phyloP scores from a whole-genome alignment of 2,888 invertebrate species.

The Enchytraeus crypticus region DNA sequence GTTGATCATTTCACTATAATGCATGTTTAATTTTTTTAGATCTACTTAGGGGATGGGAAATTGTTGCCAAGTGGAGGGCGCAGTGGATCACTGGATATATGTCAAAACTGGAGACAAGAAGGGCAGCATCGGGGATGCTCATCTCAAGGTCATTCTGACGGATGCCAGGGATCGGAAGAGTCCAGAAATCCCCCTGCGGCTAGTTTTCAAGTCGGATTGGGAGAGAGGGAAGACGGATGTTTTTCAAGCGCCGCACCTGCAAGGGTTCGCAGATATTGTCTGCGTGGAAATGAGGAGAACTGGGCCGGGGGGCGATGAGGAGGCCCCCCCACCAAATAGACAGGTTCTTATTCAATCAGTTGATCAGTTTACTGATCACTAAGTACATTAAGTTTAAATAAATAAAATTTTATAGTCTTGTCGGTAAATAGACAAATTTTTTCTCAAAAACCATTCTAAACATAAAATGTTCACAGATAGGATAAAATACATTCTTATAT shows the following conservation, averaged over 20 bases:
- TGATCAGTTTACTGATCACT: too few species aligned
- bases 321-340: not conserved
- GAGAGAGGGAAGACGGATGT: constrained; percentile 45
- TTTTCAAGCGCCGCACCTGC: constrained; percentile 31
- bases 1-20: not conserved
- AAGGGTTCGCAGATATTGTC: constrained; percentile 27
- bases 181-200: constrained; percentile 40
- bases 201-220: constrained; percentile 40
- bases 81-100: constrained; percentile 36
- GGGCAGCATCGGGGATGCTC: constrained; percentile 48
- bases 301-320: constrained; percentile 30
- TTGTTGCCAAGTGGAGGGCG: constrained; percentile 29
- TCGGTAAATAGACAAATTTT: too few species aligned
- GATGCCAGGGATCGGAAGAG: constrained; percentile 41
- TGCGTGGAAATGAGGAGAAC: constrained; percentile 48
- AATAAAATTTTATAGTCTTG: too few species aligned
- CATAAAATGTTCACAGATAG: too few species aligned
- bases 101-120: constrained; percentile 50
- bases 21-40: not conserved
- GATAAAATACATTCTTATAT: too few species aligned
- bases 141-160: constrained; percentile 44
- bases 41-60: constrained; percentile 23
- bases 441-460: too few species aligned
- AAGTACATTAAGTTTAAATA: too few species aligned
- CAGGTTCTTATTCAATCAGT: too few species aligned